Conservation (phyloP, 2,888 invertebrate species). For the Eilema griseolum region DNA sequence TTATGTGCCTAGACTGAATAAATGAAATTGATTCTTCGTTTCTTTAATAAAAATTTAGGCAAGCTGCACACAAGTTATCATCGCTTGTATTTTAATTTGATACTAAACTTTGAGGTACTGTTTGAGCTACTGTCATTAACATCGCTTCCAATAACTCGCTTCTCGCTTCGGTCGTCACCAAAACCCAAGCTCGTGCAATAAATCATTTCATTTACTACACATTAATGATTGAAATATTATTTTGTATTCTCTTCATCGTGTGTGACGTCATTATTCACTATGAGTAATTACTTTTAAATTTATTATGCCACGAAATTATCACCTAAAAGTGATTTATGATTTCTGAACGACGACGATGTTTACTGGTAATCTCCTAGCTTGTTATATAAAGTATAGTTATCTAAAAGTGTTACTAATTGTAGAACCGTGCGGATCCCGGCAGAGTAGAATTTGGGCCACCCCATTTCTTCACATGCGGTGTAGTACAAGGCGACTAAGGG, state of each 20-base stretch:
- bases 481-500: too few relatives aligned
- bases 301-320: constrained; percentile 39
- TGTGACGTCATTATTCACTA: constrained; percentile 46
- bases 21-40: too few relatives aligned
- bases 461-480: too few relatives aligned
- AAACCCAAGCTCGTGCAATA: constrained; percentile 25
- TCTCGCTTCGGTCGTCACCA: constrained; percentile 20
- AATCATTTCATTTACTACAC: constrained; percentile 50
- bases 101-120: background rate
- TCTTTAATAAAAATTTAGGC: too few relatives aligned
- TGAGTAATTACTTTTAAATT: constrained; percentile 50
- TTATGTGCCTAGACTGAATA: too few relatives aligned
- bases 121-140: background rate
- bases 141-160: constrained; percentile 10
- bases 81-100: background rate
- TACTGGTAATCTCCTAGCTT: background rate
- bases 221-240: constrained; percentile 49
- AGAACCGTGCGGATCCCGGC: too few relatives aligned
- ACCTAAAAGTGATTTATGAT: constrained; percentile 28
- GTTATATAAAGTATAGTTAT: too few relatives aligned
- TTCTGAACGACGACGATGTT: constrained; percentile 5
- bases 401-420: background rate
- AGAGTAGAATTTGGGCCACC: too few relatives aligned
- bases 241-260: constrained; percentile 34
- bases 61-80: background rate